A percentile compares a stretch with the other conserved stretches of the same genome.
These are phyloP conservation scores for Lethenteron reissneri DNA, from an alignment of 2,113 vertebrate genomes.

Conservation along the genomic window DNA sequence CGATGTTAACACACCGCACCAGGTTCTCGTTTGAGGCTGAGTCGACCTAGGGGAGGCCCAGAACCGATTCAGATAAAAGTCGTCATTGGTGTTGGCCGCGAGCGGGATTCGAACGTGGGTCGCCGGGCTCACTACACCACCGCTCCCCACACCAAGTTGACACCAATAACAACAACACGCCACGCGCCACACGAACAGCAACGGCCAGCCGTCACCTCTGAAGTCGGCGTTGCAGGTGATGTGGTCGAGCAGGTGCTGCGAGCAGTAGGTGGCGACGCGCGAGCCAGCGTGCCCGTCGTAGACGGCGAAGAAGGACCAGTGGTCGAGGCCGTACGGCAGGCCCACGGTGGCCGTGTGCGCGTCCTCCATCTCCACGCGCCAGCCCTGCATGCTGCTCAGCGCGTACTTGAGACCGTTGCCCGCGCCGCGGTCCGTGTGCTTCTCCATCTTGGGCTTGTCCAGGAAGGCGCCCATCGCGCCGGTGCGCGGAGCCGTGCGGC, in stretches of 20 bases:
- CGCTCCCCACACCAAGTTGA: too few relatives aligned
- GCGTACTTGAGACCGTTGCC: conserved; percentile 23
- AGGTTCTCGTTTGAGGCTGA: neutral
- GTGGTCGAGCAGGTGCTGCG: conserved; percentile 29
- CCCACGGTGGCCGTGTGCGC: conserved; percentile 27
- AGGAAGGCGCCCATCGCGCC: conserved; percentile 15
- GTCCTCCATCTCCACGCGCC: conserved; percentile 39
- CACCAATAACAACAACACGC: too few relatives aligned
- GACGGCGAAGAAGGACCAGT: conserved; percentile 38
- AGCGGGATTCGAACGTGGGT: neutral
- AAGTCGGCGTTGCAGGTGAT: conserved; percentile 23
- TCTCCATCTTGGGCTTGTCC: neutral
- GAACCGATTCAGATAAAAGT: too few relatives aligned
- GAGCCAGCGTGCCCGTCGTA: conserved; percentile 36
- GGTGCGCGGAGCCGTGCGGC: conserved; percentile 24
- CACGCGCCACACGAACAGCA: neutral
- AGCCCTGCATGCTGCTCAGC: conserved; percentile 33
- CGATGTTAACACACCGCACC: too few relatives aligned
- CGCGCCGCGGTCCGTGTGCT: neutral
- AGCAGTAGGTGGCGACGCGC: conserved; percentile 34
- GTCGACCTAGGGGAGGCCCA: too few relatives aligned
- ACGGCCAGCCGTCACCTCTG: neutral
- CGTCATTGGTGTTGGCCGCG: neutral
- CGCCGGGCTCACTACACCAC: neutral
- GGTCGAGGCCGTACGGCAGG: conserved; percentile 18